These are phyloP conservation scores for Samia ricini DNA, from an alignment of 1,140 invertebrate genomes.

Conservation along the genomic window DNA sequence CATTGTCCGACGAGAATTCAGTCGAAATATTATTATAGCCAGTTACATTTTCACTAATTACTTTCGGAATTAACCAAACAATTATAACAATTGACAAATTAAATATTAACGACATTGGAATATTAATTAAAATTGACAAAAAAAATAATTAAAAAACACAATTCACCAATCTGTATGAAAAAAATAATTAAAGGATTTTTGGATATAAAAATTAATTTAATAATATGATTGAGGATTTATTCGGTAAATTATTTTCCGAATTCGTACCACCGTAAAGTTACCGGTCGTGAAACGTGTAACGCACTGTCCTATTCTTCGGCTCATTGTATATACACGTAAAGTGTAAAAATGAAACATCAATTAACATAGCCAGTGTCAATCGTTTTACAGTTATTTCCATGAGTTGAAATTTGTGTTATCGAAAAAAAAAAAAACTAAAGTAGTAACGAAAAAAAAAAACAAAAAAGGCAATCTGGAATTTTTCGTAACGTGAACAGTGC, in stretches of 20 bases:
- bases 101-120: slow-evolving; percentile 5
- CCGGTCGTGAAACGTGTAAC: slow-evolving; percentile 39
- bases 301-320: slow-evolving; percentile 43
- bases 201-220: background rate
- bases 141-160: background rate
- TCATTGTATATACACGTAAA: slow-evolving; percentile 31
- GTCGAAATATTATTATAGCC: slow-evolving; percentile 28
- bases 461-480: slow-evolving; percentile 43
- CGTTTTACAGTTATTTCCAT: slow-evolving; percentile 57
- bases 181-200: background rate
- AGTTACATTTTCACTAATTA: slow-evolving; percentile 28
- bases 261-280: slow-evolving; percentile 40
- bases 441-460: slow-evolving; percentile 26
- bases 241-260: slow-evolving; percentile 29
- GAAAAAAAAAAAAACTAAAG: slow-evolving; percentile 18
- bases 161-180: background rate
- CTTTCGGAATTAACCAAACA: slow-evolving; percentile 18
- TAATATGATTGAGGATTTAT: background rate
- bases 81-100: slow-evolving; percentile 11
- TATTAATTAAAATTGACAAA: background rate
- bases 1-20: slow-evolving; percentile 34
- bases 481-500: background rate
- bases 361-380: slow-evolving; percentile 66
- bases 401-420: slow-evolving; percentile 29
- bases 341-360: slow-evolving; percentile 58